Base-by-base conservation (phyloP, 2,797 vertebrate genomes). In the Ataeniobius toweri region DNA sequence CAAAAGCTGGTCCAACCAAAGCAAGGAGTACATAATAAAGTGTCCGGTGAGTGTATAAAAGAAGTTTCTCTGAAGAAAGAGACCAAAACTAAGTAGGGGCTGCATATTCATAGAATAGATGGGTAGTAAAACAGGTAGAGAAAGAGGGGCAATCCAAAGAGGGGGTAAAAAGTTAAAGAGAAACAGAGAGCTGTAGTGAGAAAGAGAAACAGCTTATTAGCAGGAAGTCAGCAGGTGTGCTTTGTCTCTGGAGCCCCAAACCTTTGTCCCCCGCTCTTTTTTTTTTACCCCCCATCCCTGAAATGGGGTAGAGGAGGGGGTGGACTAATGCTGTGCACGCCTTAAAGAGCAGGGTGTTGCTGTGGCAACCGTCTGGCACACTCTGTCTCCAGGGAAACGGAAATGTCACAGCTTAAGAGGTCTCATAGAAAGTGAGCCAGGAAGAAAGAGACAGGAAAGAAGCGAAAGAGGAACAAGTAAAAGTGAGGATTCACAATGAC, bases 321-420 rank as follows among this genome's bases (percentile, higher is more conserved):
- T 84, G 83, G 85, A 84, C 86, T 89, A 86, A 89, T 81, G 88
- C 93, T 93, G 89, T 91, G 92, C 90, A 82, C 88, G 93, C 92
- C 91, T 95, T 94, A 94, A 95, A 95, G 94, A 94, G 94, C 94
- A 95, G 88, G 90, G 87, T 89, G 97, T 98, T 98, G 95, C 97
- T 94, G 97, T 95, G 92, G 96, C 95, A 97, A 97, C 97, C 86
- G 85, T 93, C 96, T 96, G 94, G 94, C 93, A 88, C 77, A 86
- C 94, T 95, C 93, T 85, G 89, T 97, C 97, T 97, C 97, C 96
- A 96, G 96, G 96, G 96, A 97, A 96, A 97, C 95, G 50, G 91
- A 96, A 96, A 81, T 90, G 95, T 96, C 94, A 94, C 94, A 95
- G 94, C 94, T 91, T 87, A 93, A 95, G 96, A 94, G 93, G 94